phyloP scores from a whole-genome alignment of 2,113 vertebrate genomes.

The Corythaixoides concolor region DNA sequence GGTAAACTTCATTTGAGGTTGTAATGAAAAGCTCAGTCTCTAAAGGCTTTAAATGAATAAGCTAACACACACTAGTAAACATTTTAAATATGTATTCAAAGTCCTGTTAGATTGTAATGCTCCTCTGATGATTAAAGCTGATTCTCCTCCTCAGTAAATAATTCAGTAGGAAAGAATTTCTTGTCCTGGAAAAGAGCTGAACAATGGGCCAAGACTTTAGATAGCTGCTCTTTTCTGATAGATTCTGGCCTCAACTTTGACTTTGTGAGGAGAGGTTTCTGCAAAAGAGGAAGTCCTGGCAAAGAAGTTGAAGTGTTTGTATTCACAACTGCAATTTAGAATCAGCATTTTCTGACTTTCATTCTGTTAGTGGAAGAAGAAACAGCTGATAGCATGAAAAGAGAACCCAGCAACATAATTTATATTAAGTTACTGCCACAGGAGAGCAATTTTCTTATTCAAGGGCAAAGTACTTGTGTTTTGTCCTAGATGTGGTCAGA shows the following conservation, averaged over 20 bases:
- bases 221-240: neutral
- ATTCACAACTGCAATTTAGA: neutral
- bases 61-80: neutral
- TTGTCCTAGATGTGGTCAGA: neutral
- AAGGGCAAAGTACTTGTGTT: neutral
- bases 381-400: neutral
- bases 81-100: constrained; percentile 58
- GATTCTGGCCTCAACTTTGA: neutral
- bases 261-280: neutral
- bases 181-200: constrained; percentile 7
- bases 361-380: neutral
- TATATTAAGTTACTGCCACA: neutral
- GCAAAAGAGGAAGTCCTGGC: neutral
- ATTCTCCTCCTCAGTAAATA: constrained; percentile 17
- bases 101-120: constrained; percentile 34
- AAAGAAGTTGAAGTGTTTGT: neutral
- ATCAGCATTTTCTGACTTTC: neutral
- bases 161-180: neutral
- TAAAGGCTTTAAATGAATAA: constrained; percentile 8
- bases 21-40: constrained; percentile 1
- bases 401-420: neutral
- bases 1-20: neutral
- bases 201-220: neutral
- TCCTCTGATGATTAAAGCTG: constrained; percentile 22
- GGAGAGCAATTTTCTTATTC: neutral